Evolutionary conservation across 2,888 invertebrate genomes (phyloP).

Genomic region (Hypomecis punctinalis): DNA sequence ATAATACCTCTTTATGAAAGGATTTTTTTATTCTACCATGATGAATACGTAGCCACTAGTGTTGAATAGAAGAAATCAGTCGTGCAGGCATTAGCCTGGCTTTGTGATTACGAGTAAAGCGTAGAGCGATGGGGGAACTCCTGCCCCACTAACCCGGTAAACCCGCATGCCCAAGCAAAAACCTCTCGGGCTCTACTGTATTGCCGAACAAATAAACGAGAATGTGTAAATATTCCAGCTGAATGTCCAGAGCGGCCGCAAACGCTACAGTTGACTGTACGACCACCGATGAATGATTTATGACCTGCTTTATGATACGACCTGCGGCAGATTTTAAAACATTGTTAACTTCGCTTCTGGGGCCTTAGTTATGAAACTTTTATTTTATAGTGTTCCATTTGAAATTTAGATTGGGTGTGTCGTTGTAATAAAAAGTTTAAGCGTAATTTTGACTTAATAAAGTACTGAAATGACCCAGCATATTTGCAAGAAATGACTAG

Average conservation of each 20-base stretch:
- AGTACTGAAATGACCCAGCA: neutral
- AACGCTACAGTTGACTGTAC: slow-evolving; percentile 48
- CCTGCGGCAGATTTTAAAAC: slow-evolving; percentile 41
- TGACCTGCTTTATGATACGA: slow-evolving; percentile 49
- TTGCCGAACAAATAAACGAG: slow-evolving; percentile 68
- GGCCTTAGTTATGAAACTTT: slow-evolving; percentile 8
- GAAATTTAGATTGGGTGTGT: neutral
- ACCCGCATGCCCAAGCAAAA: slow-evolving; percentile 68
- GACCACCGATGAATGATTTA: slow-evolving; percentile 56
- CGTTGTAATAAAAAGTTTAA: no score
- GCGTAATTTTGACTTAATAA: no score
- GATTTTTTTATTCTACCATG: slow-evolving; percentile 9
- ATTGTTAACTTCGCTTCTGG: slow-evolving; percentile 15
- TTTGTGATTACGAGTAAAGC: slow-evolving; percentile 62
- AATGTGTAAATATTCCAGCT: slow-evolving; percentile 62
- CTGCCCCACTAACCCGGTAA: slow-evolving; percentile 77
- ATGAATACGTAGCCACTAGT: slow-evolving; percentile 23
- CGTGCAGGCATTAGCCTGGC: slow-evolving; percentile 51
- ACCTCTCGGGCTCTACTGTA: slow-evolving; percentile 51
- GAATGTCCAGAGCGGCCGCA: slow-evolving; percentile 49
- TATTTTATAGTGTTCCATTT: slow-evolving; percentile 9
- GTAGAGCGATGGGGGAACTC: slow-evolving; percentile 51
- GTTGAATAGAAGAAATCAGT: slow-evolving; percentile 51
- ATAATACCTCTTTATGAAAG: slow-evolving; percentile 8
- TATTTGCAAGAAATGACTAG: no score